Percentiles rank a stretch among this genome's conserved stretches.
Conservation (phyloP, 2,888 invertebrate species). For the Eudemis profundana region DNA sequence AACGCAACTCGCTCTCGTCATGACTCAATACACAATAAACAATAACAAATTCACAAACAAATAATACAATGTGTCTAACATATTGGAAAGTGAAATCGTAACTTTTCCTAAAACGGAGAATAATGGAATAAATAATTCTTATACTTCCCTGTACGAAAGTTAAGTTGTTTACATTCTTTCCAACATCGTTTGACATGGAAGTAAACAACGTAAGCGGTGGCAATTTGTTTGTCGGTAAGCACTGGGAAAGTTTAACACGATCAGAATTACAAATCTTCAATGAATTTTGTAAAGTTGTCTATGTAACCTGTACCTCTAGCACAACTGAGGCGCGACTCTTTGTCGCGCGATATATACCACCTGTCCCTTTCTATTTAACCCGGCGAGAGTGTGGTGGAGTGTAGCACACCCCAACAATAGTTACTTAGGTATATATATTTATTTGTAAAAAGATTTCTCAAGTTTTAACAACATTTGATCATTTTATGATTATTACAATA, state of each 20-base stretch:
- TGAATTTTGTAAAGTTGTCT: not conserved
- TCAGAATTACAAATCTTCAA: conserved; percentile 19
- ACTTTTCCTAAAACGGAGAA: not conserved
- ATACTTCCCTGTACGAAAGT: conserved; percentile 21
- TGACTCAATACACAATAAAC: conserved; percentile 33
- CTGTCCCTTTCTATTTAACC: too few relatives aligned
- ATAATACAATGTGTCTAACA: conserved; percentile 15
- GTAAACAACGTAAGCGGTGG: conserved; percentile 36
- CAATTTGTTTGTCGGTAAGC: conserved; percentile 24
- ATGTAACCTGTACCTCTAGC: too few relatives aligned
- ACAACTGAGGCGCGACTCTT: too few relatives aligned
- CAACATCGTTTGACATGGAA: conserved; percentile 29
- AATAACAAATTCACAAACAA: conserved; percentile 21
- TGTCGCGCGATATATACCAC: too few relatives aligned
- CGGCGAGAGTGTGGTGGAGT: too few relatives aligned
- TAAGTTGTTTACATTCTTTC: conserved; percentile 40
- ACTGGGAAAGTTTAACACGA: conserved; percentile 10
- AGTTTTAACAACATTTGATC: too few relatives aligned
- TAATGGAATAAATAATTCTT: conserved; percentile 30
- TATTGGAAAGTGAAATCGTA: conserved; percentile 1
- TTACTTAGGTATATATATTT: too few relatives aligned
- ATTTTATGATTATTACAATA: too few relatives aligned
- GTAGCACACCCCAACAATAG: too few relatives aligned
- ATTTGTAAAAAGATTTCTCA: too few relatives aligned
- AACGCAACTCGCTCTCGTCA: conserved; percentile 31